Evolutionary conservation across 2,797 vertebrate species (phyloP).

Genomic region (Vespertilio murinus): DNA sequence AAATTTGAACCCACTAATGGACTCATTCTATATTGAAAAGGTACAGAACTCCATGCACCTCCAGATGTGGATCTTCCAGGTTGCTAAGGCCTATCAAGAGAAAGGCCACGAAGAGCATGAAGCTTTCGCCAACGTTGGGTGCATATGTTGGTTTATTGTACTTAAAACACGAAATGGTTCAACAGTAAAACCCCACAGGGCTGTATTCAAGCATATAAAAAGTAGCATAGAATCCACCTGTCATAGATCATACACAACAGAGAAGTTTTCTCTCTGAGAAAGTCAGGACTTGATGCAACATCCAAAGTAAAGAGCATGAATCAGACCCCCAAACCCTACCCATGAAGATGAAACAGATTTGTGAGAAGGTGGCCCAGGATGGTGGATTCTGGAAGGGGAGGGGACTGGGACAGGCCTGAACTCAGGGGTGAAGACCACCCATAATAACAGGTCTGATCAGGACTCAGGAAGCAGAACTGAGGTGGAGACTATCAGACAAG

Average conservation of each 20-base stretch:
- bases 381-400: background rate
- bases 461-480: background rate
- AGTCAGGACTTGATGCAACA: background rate
- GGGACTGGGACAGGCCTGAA: background rate
- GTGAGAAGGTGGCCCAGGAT: background rate
- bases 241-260: background rate
- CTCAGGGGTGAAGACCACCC: background rate
- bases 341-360: background rate
- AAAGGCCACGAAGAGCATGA: background rate
- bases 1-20: background rate
- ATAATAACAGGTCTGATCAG: background rate
- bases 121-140: background rate
- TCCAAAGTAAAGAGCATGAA: background rate
- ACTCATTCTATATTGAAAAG: background rate
- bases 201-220: background rate
- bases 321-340: background rate
- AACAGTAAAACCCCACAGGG: background rate
- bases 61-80: background rate
- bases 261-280: background rate
- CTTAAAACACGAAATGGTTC: slow-evolving; percentile 23
- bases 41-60: background rate
- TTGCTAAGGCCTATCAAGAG: background rate
- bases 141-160: background rate
- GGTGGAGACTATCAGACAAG: background rate
- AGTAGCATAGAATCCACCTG: background rate